A percentile compares a stretch with the other conserved stretches of the same genome.
phyloP scores from a whole-genome alignment of 2,888 invertebrate genomes.

The Nineta flava region DNA sequence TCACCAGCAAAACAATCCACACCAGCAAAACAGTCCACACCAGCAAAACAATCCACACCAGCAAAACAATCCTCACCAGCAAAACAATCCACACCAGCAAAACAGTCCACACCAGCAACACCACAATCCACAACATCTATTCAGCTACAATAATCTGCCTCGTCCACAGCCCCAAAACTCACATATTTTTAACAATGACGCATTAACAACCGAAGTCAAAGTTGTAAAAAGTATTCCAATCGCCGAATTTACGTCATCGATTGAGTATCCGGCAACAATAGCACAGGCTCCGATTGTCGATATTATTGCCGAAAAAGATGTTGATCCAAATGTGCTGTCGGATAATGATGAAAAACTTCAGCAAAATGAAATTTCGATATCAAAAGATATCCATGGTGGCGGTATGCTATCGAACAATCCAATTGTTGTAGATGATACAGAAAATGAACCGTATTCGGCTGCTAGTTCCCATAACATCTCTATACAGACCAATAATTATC shows the following conservation, averaged over 20 bases:
- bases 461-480: constrained; percentile 22
- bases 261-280: constrained; percentile 55
- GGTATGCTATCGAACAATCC: constrained; percentile 24
- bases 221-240: constrained; percentile 48
- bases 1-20: no score
- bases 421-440: constrained; percentile 22
- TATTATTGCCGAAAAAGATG: constrained; percentile 24
- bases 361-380: neutral
- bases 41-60: constrained; percentile 1
- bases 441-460: constrained; percentile 31
- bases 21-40: neutral
- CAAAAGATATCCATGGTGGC: neutral
- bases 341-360: constrained; percentile 14
- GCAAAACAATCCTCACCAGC: neutral
- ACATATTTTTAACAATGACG: neutral
- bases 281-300: constrained; percentile 55
- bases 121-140: no score
- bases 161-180: neutral
- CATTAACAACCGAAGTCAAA: constrained; percentile 27
- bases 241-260: constrained; percentile 49
- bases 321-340: constrained; percentile 6
- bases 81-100: constrained; percentile 1
- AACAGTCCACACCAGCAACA: constrained; percentile 1
- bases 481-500: constrained; percentile 11
- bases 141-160: no score